These are phyloP conservation scores for Hippopotamyrus pictus DNA, from an alignment of 2,797 vertebrate genomes.

Conservation along the genomic window DNA sequence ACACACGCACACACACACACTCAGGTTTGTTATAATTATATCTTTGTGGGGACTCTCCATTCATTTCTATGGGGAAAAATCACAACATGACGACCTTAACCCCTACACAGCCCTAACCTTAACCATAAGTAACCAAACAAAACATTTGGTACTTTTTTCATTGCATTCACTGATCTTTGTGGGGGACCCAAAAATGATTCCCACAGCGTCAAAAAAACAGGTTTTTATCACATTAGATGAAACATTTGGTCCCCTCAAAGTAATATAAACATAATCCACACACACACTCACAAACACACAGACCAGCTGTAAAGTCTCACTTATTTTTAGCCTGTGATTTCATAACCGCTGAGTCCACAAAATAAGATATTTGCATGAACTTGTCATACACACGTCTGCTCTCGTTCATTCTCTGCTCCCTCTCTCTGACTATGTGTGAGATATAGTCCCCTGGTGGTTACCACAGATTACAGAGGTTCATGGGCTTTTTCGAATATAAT, in stretches of 20 bases:
- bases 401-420: not conserved
- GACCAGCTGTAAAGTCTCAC: not conserved
- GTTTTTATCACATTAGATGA: no score
- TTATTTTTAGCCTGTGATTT: not conserved
- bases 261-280: no score
- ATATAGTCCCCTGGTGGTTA: not conserved
- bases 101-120: no score
- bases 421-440: not conserved
- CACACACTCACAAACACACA: not conserved
- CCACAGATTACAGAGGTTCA: not conserved
- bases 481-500: not conserved
- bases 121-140: no score
- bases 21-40: no score
- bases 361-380: not conserved
- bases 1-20: not conserved
- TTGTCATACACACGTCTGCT: not conserved
- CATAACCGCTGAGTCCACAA: not conserved
- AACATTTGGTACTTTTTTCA: no score
- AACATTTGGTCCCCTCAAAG: no score
- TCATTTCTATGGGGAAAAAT: no score
- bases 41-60: no score
- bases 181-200: not conserved
- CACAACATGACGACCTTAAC: no score
- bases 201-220: no score
- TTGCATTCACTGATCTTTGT: no score